Percentiles rank a stretch among this genome's conserved stretches.
These are phyloP conservation scores for Didymodactylos carnosus DNA, from an alignment of 2,888 invertebrate genomes.

Conservation along the genomic window DNA sequence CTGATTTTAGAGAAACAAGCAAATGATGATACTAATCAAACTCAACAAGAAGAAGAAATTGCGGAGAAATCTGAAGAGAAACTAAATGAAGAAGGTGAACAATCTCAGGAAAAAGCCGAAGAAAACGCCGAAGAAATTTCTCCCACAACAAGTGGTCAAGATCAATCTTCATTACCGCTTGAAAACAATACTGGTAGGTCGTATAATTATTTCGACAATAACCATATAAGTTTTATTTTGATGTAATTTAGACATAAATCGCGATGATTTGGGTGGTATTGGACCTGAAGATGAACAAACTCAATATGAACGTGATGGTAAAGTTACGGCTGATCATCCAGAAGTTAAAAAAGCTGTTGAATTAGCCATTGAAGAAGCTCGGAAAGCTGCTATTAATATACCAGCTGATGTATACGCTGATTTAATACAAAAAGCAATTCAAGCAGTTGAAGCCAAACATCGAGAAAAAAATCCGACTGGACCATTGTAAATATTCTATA, in stretches of 20 bases:
- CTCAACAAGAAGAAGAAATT: background rate
- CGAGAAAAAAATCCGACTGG: slow-evolving; percentile 22
- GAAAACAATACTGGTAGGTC: too few relatives aligned
- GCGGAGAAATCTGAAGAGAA: slow-evolving; percentile 9
- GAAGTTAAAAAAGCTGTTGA: slow-evolving; percentile 29
- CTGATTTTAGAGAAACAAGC: background rate
- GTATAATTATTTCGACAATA: too few relatives aligned
- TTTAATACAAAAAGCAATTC: slow-evolving; percentile 26
- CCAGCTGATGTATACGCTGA: slow-evolving; percentile 27
- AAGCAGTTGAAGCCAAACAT: slow-evolving; percentile 24
- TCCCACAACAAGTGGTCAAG: too few relatives aligned
- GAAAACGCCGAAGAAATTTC: too few relatives aligned
- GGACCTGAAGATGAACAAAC: background rate
- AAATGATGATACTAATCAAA: background rate
- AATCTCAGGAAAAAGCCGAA: background rate
- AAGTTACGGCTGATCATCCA: slow-evolving; percentile 22
- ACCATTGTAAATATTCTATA: slow-evolving; percentile 23
- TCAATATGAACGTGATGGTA: background rate
- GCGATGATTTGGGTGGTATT: background rate
- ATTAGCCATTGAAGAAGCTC: slow-evolving; percentile 24
- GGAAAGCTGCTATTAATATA: slow-evolving; percentile 21
- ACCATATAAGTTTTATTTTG: too few relatives aligned
- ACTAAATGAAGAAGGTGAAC: slow-evolving; percentile 16
- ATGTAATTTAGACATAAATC: too few relatives aligned
- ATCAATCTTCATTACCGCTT: too few relatives aligned